A percentile compares a stretch with the other conserved stretches of the same genome.
phyloP scores from a whole-genome alignment of 53 echinoderm and acorn worm species.

The Zoroaster sp. region DNA sequence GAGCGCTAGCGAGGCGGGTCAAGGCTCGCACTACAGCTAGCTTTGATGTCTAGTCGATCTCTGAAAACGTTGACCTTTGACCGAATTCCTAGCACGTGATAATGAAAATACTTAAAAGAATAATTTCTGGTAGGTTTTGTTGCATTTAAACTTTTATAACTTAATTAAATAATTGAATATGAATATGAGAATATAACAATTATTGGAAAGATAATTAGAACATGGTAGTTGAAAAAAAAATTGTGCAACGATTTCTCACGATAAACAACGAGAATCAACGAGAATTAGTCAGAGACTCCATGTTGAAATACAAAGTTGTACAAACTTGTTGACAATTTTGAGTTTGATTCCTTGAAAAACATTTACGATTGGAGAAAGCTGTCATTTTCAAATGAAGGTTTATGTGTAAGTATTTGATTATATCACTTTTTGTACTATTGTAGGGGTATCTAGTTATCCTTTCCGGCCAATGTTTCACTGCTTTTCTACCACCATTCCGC shows the following conservation, averaged over 20 bases:
- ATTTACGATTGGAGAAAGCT: constrained; percentile 3
- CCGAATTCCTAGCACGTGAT: background rate
- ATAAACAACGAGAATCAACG: constrained; percentile 2
- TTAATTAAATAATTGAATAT: no score
- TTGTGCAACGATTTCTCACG: background rate
- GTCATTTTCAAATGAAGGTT: background rate
- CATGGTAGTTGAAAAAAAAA: no score
- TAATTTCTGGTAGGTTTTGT: background rate
- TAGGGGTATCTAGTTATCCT: background rate
- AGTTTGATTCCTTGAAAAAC: background rate
- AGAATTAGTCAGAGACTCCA: constrained; percentile 12
- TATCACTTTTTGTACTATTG: background rate
- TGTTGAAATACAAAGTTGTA: constrained; percentile 20
- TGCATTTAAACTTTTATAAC: no score
- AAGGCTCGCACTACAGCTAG: no score
- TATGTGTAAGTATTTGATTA: constrained; percentile 14
- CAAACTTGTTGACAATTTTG: constrained; percentile 48
- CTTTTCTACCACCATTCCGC: background rate
- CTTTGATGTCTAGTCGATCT: no score
- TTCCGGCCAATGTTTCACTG: background rate
- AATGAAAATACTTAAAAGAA: background rate
- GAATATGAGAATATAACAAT: no score
- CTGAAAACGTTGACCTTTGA: constrained; percentile 1
- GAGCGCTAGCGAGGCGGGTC: no score
- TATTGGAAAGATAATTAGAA: no score